Conservation (phyloP, 2,888 invertebrate genomes). For the Agrotis segetum region DNA sequence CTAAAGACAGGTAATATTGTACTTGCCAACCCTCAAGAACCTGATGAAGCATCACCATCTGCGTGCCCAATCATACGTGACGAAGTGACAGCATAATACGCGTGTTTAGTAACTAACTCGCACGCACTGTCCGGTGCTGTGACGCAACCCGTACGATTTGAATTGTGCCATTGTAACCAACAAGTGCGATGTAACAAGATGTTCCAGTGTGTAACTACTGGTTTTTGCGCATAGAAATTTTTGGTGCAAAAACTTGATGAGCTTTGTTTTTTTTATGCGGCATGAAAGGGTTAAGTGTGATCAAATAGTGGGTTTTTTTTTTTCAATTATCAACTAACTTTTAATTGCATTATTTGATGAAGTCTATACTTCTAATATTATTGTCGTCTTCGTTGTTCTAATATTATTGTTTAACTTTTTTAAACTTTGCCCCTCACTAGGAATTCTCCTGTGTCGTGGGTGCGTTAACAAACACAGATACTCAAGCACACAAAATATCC, state of each 20-base stretch:
- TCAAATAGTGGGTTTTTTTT: not conserved
- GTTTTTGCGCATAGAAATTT: slow-evolving; percentile 46
- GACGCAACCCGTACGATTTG: slow-evolving; percentile 47
- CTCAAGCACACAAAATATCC: too few relatives aligned
- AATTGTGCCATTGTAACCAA: slow-evolving; percentile 59
- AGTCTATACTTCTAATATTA: too few relatives aligned
- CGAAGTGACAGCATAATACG: slow-evolving; percentile 53
- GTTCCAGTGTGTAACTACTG: slow-evolving; percentile 50
- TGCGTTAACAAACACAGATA: too few relatives aligned
- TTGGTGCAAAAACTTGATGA: slow-evolving; percentile 52
- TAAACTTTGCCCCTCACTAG: too few relatives aligned
- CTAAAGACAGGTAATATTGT: slow-evolving; percentile 20
- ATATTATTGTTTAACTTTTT: too few relatives aligned
- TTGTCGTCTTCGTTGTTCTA: too few relatives aligned
- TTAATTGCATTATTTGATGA: too few relatives aligned
- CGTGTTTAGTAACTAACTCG: slow-evolving; percentile 48
- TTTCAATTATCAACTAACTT: not conserved
- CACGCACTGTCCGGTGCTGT: slow-evolving; percentile 51
- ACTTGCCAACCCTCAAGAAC: slow-evolving; percentile 36
- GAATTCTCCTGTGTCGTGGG: too few relatives aligned
- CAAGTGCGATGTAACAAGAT: slow-evolving; percentile 49
- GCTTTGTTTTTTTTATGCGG: slow-evolving; percentile 37
- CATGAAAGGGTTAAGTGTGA: slow-evolving; percentile 31
- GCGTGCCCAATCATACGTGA: slow-evolving; percentile 36
- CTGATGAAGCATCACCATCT: slow-evolving; percentile 45